phyloP scores from a whole-genome alignment of 2,888 invertebrate species.

The Apodemia mormo region DNA sequence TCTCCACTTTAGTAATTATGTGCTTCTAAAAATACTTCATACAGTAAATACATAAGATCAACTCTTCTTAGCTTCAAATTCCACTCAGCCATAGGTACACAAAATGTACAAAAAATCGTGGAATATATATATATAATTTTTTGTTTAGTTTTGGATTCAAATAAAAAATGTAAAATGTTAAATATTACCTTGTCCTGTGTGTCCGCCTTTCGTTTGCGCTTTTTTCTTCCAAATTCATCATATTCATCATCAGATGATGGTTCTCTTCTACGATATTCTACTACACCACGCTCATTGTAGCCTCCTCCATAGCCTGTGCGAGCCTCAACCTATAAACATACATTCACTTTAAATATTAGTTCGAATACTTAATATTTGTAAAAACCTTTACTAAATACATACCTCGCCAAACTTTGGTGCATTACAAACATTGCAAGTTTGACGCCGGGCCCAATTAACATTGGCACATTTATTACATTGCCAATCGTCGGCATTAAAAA shows the following conservation, averaged over 20 bases:
- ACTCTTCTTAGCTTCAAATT: slow-evolving; percentile 77
- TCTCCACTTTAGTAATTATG: slow-evolving; percentile 81
- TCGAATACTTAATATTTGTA: background rate
- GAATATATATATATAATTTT: background rate
- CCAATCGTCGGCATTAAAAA: slow-evolving; percentile 99
- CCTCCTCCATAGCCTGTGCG: slow-evolving; percentile 92
- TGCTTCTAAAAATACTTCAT: slow-evolving; percentile 70
- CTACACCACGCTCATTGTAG: slow-evolving; percentile 97
- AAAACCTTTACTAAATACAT: slow-evolving; percentile 56
- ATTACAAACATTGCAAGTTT: slow-evolving; percentile 99
- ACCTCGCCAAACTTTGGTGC: slow-evolving; percentile 98
- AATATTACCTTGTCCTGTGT: slow-evolving; percentile 49
- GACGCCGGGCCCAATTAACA: slow-evolving; percentile 98
- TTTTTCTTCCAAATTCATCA: slow-evolving; percentile 93
- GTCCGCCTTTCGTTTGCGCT: slow-evolving; percentile 75
- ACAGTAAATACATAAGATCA: slow-evolving; percentile 59
- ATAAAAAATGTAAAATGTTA: slow-evolving; percentile 17
- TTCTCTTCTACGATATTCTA: slow-evolving; percentile 95
- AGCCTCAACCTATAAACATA: slow-evolving; percentile 81
- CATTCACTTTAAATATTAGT: slow-evolving; percentile 1
- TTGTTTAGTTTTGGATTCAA: slow-evolving; percentile 9
- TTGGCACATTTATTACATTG: slow-evolving; percentile 99
- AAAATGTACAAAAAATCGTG: slow-evolving; percentile 27
- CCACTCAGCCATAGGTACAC: slow-evolving; percentile 65
- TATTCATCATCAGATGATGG: slow-evolving; percentile 96